Conservation (phyloP, 2,888 invertebrate genomes). For the Pocota personata region DNA sequence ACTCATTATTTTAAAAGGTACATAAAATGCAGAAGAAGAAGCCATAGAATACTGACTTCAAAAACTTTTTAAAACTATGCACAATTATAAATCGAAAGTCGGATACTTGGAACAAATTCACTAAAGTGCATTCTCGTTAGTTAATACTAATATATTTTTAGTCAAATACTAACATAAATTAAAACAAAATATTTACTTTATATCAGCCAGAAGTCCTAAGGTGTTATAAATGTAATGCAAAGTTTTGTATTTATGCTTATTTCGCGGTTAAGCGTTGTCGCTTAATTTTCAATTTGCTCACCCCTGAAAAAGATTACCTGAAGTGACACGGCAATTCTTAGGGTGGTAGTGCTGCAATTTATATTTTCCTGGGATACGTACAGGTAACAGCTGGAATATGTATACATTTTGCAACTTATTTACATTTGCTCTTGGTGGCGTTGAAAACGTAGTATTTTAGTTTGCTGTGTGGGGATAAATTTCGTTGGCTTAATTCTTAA, state of each 20-base stretch:
- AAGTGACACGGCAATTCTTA: conserved; percentile 15
- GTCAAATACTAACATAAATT: background rate
- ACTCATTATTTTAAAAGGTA: too few relatives aligned
- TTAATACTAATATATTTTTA: background rate
- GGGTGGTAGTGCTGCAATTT: conserved; percentile 7
- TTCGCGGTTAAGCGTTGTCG: conserved; percentile 7
- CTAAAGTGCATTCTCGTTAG: too few relatives aligned
- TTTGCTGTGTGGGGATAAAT: background rate
- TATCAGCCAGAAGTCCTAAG: background rate
- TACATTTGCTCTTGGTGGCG: conserved; percentile 11
- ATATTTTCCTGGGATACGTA: background rate
- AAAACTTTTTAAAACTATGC: too few relatives aligned
- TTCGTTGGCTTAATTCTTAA: background rate
- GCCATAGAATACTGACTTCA: too few relatives aligned
- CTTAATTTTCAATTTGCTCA: conserved; percentile 49
- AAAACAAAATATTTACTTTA: background rate
- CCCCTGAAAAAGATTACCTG: background rate
- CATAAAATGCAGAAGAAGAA: too few relatives aligned
- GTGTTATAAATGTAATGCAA: conserved; percentile 5
- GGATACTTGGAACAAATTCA: too few relatives aligned
- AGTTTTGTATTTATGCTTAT: conserved; percentile 1
- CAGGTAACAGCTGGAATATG: conserved; percentile 3
- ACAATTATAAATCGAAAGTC: too few relatives aligned
- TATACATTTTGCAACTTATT: conserved; percentile 26
- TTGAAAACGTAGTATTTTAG: background rate